phyloP scores from a whole-genome alignment of 53 echinoderm and acorn worm species.

The Arbacia lixula region DNA sequence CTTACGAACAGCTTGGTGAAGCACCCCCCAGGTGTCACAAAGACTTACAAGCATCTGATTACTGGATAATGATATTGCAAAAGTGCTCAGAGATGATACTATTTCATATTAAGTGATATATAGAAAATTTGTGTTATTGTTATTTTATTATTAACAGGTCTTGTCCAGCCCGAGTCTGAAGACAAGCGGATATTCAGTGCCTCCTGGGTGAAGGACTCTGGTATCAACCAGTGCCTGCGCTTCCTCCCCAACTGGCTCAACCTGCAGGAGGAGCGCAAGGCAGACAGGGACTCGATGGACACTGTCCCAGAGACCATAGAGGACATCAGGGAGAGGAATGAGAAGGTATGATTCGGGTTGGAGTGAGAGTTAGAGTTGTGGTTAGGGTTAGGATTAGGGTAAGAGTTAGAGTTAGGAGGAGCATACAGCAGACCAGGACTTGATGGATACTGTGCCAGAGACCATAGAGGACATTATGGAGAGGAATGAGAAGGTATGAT shows the following conservation, averaged over 20 bases:
- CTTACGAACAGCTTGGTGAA: too few species aligned
- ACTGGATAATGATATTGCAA: too few species aligned
- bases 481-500: slow-evolving; percentile 82
- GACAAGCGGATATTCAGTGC: slow-evolving; percentile 98
- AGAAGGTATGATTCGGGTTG: slow-evolving; percentile 64
- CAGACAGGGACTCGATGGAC: slow-evolving; percentile 78
- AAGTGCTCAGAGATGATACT: too few species aligned
- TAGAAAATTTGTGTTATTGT: background rate
- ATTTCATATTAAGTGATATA: too few species aligned
- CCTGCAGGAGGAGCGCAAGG: slow-evolving; percentile 82
- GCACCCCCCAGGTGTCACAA: too few species aligned
- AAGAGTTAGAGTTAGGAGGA: too few species aligned
- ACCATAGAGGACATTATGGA: slow-evolving; percentile 86
- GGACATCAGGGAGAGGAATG: slow-evolving; percentile 94
- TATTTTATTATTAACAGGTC: slow-evolving; percentile 29
- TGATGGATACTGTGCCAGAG: slow-evolving; percentile 68
- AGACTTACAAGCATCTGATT: too few species aligned
- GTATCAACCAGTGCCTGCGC: slow-evolving; percentile 89
- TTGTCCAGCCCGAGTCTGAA: slow-evolving; percentile 96
- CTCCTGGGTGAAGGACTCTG: slow-evolving; percentile 97
- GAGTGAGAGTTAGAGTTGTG: too few species aligned
- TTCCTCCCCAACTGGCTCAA: slow-evolving; percentile 96
- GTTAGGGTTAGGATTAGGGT: too few species aligned
- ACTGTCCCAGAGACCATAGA: slow-evolving; percentile 90
- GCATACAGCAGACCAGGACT: slow-evolving; percentile 63